Evolutionary conservation across 2,888 invertebrate species (phyloP), one percentile per base, ranked within the genome.

Genomic region (Stenodema calcarata): DNA sequence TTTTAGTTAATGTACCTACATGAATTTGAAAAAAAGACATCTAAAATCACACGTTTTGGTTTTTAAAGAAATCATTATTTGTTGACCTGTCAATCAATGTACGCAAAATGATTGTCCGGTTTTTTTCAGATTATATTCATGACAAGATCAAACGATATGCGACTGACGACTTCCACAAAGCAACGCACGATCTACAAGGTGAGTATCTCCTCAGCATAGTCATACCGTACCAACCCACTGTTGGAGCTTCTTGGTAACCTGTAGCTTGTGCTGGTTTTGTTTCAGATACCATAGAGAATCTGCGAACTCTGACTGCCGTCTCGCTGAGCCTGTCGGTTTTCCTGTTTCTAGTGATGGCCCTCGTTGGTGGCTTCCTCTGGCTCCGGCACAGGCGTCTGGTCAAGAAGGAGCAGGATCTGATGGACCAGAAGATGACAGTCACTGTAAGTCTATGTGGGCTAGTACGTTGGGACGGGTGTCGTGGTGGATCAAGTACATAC

Each of bases 101-200:
- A n/a, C n/a, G n/a, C n/a, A n/a, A 35, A 35, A 35, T 2, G 2
- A 35, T 35, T 35, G 2, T 27, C 30, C 41, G 14, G n/a, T n/a
- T n/a, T 81, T 23, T 85, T 44, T 70, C 79, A 89, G 88, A 89
- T 87, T 88, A 88, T 62, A 89, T 89, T 44, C 88, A 88, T 75
- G 89, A 89, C 69, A 88, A 86, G 30, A 87, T 88, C 47, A 87
- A 80, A n/a, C 88, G 87, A 42, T 88, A 88, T 69, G 75, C 82
- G 30, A 88, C 79, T 42, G 73, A 73, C 12, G 86, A 86, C 23
- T 47, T 73, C 18, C 50, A 81, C 47, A 86, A 81, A 82, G 73
- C 81, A 18, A 81, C 81, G 1, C 44, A 69, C 16, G 86, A 86
- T n/a, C 50, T 86, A 1, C 80, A 86, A 86, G 86, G 86, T 86